Base-by-base conservation (phyloP, 2,888 invertebrate species). In the Catocala fraxini region DNA sequence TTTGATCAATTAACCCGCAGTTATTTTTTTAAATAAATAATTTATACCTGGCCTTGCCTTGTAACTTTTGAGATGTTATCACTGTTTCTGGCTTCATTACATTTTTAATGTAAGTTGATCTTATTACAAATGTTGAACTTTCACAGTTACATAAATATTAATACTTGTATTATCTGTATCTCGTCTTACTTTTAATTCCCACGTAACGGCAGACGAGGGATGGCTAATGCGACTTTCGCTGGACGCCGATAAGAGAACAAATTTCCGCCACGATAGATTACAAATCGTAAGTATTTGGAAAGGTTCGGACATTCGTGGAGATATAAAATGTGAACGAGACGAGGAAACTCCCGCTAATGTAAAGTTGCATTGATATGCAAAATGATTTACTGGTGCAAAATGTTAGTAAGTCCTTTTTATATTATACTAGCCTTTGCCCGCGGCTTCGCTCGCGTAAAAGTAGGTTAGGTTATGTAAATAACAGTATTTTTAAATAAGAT, bases 191-290 rank as follows among this genome's bases (percentile, higher is more conserved):
- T 76, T 75, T 71, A 79, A 78, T 77, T 77, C 74, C 68, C 74
- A 73, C 70, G 68, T 61, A 63, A 70, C 56, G 56, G 46, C 62
- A 69, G 69, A 68, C 61, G 70, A 70, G 58, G 70, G 73, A 61
- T 65, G 61, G 75, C 72, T 79, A 82, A 85, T 80, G 81, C 80
- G 75, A 77, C 57, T 82, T 79, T 80, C 74, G 71, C 76, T 65
- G 72, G 70, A 67, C 73, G 68, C 69, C 71, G 85, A 86, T 86
- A 86, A 83, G 78, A 66, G 71, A 87, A 79, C 81, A 79, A 84
- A 87, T 87, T 87, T 86, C 87, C 85, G 83, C 56, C 61, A 63
- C 67, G 71, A 68, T 70, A 73, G 68, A 80, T 73, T 73, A 59
- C 68, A 71, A 75, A 77, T 81, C 73, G 64, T 72, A 70, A 73